Percentiles rank a stretch among this genome's conserved stretches.
Evolutionary conservation across 2,113 vertebrate genomes (phyloP).

Genomic region (Scopus umbretta): DNA sequence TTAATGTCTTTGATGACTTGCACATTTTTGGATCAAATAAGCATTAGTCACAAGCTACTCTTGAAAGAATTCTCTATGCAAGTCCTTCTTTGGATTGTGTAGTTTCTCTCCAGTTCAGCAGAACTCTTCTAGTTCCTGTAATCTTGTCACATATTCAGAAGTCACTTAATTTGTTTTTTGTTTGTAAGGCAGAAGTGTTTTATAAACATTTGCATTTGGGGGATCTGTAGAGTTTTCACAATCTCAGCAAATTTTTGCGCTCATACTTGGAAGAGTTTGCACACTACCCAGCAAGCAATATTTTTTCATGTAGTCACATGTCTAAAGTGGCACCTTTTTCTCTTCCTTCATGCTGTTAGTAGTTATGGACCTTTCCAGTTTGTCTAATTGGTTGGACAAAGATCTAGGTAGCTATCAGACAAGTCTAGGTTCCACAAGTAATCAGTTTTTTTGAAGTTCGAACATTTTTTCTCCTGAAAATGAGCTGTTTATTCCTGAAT

Average conservation of each 20-base stretch:
- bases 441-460: neutral
- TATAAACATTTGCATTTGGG: neutral
- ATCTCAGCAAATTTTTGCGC: neutral
- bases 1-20: neutral
- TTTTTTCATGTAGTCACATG: neutral
- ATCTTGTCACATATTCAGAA: neutral
- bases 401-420: neutral
- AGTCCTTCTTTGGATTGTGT: neutral
- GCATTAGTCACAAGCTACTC: neutral
- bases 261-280: neutral
- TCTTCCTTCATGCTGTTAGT: neutral
- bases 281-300: neutral
- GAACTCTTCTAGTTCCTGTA: neutral
- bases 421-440: neutral
- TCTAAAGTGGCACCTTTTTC: neutral
- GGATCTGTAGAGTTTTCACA: neutral
- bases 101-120: neutral
- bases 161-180: neutral
- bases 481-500: neutral
- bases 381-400: neutral
- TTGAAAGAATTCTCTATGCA: neutral
- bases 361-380: neutral
- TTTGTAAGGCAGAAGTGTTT: neutral
- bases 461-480: neutral
- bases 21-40: neutral